Conservation (phyloP, 2,113 vertebrate species). For the Neogobius melanostomus region DNA sequence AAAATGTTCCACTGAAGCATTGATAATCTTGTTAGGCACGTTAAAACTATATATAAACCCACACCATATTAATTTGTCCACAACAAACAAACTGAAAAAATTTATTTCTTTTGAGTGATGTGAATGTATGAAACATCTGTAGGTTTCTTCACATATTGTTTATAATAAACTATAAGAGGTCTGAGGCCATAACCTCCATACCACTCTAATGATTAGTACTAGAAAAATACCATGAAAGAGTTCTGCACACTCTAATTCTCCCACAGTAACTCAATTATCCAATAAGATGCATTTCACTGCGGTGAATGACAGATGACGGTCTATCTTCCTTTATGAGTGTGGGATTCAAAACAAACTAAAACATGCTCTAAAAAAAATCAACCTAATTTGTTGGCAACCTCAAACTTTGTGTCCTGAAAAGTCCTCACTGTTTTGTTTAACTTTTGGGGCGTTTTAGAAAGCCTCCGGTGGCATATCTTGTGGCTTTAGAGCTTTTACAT, state of each 20-base stretch:
- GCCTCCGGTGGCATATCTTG: background rate
- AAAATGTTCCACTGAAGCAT: too few relatives aligned
- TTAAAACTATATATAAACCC: too few relatives aligned
- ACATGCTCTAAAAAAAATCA: background rate
- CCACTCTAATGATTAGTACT: background rate
- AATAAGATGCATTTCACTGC: background rate
- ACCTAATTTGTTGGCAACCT: background rate
- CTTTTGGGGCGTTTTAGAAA: background rate
- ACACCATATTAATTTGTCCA: too few relatives aligned
- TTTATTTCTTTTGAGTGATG: too few relatives aligned
- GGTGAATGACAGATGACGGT: background rate
- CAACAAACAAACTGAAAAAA: too few relatives aligned
- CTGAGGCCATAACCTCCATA: too few relatives aligned
- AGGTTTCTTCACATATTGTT: too few relatives aligned
- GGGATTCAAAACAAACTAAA: background rate
- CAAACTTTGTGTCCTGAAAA: background rate
- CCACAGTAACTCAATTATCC: background rate
- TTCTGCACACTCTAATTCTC: background rate
- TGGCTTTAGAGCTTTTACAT: constrained; percentile 16
- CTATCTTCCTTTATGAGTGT: background rate
- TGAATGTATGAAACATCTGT: too few relatives aligned
- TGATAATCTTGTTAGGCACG: too few relatives aligned
- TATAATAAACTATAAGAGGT: too few relatives aligned
- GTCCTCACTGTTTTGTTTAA: constrained; percentile 6
- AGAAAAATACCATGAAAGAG: background rate